phyloP scores from a whole-genome alignment of 1,140 invertebrate genomes.

The Drosophila busckii region DNA sequence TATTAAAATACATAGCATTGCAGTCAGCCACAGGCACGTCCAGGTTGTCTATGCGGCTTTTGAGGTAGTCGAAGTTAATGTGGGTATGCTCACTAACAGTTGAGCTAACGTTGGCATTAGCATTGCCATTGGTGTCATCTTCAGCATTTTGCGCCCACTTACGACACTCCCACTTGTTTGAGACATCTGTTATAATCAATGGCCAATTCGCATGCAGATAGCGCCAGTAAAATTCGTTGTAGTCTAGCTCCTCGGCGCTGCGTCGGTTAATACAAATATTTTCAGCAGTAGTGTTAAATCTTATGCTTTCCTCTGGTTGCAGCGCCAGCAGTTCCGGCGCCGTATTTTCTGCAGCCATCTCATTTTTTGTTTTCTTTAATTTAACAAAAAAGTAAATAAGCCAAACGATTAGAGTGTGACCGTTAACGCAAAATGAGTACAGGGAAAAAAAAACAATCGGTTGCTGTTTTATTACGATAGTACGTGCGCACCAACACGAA shows the following conservation, averaged over 20 bases:
- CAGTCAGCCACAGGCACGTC: constrained; percentile 90
- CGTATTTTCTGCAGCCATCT: constrained; percentile 40
- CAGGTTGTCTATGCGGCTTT: constrained; percentile 81
- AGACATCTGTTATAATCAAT: constrained; percentile 84
- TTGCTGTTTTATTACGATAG: no score
- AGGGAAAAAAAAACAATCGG: no score
- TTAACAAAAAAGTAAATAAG: constrained; percentile 35
- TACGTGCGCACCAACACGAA: no score
- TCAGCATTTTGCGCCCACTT: constrained; percentile 80
- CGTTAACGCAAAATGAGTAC: no score
- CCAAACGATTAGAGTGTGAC: constrained; percentile 12
- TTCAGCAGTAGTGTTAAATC: not conserved
- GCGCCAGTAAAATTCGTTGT: constrained; percentile 81
- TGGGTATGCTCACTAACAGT: constrained; percentile 31
- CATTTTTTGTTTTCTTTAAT: no score
- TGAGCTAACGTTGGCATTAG: not conserved
- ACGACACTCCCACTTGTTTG: constrained; percentile 82
- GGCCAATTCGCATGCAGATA: constrained; percentile 83
- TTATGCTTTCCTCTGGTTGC: constrained; percentile 10
- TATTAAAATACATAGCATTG: constrained; percentile 85
- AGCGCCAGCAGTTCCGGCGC: constrained; percentile 32
- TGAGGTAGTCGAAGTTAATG: constrained; percentile 84
- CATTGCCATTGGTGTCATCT: constrained; percentile 20
- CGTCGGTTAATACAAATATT: constrained; percentile 19
- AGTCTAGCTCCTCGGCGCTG: constrained; percentile 36